These are phyloP conservation scores for Macrocentrus cingulum DNA, from an alignment of 1,140 invertebrate species.

Conservation along the genomic window DNA sequence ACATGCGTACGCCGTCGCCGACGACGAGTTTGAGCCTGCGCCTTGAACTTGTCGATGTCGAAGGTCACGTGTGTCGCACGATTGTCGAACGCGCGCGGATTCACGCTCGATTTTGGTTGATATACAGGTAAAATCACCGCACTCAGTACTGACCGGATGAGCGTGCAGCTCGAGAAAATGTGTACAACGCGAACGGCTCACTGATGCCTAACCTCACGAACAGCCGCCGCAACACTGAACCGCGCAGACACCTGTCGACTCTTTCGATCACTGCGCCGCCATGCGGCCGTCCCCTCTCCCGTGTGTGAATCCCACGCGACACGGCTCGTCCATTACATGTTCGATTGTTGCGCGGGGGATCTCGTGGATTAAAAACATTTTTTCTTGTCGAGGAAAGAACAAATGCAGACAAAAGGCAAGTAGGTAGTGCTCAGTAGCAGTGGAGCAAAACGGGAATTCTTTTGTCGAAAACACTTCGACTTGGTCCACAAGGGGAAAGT, in stretches of 20 bases:
- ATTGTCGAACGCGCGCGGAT: too few species aligned
- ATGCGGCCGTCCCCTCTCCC: conserved; percentile 27
- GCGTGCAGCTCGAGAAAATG: background rate
- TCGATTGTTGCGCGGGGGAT: too few species aligned
- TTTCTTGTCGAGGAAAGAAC: too few species aligned
- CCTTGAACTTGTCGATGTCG: too few species aligned
- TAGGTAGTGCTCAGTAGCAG: too few species aligned
- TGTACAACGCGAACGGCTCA: conserved; percentile 31
- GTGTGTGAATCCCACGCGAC: conserved; percentile 20
- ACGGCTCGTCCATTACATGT: background rate
- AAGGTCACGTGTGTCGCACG: too few species aligned
- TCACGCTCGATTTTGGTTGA: too few species aligned
- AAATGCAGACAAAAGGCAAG: too few species aligned
- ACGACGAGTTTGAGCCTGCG: too few species aligned
- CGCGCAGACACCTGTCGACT: conserved; percentile 52
- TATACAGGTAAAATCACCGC: background rate
- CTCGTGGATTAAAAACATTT: too few species aligned
- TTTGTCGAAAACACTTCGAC: conserved; percentile 24
- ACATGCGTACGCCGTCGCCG: too few species aligned
- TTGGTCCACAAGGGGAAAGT: conserved; percentile 16
- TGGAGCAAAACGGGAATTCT: too few species aligned
- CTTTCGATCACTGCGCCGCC: conserved; percentile 47
- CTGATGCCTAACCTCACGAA: conserved; percentile 52
- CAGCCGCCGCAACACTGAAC: conserved; percentile 57
- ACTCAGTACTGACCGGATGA: background rate